Evolutionary conservation across 2,797 vertebrate genomes (phyloP).

Genomic region (Xiphophorus birchmanni): DNA sequence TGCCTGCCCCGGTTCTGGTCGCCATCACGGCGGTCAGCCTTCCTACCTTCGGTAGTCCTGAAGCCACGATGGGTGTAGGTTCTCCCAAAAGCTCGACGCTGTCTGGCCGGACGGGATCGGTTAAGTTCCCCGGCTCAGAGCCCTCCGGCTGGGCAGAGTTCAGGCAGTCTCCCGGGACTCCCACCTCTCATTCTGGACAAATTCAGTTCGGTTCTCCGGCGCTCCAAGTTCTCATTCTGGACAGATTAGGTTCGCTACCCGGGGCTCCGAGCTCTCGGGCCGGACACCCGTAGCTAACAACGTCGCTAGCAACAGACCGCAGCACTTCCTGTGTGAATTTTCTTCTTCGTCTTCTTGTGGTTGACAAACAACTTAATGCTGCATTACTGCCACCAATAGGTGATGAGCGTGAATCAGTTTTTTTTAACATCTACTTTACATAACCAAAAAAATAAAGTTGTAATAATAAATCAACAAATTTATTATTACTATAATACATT

Average conservation of each 20-base stretch:
- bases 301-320: background rate
- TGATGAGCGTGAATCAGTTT: background rate
- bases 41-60: background rate
- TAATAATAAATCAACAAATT: too few species aligned
- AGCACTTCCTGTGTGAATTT: background rate
- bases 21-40: conserved; percentile 36
- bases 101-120: background rate
- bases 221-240: background rate
- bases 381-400: too few species aligned
- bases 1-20: conserved; percentile 66
- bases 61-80: background rate
- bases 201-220: background rate
- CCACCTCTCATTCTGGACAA: background rate
- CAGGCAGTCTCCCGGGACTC: background rate
- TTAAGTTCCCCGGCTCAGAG: background rate
- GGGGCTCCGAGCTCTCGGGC: background rate
- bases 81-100: background rate
- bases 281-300: background rate
- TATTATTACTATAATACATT: too few species aligned
- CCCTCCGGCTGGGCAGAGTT: background rate
- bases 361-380: too few species aligned
- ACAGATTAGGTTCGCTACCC: background rate
- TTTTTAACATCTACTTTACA: too few species aligned
- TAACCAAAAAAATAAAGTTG: too few species aligned
- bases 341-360: background rate